phyloP scores from a whole-genome alignment of 2,113 vertebrate genomes.

The Procavia capensis region DNA sequence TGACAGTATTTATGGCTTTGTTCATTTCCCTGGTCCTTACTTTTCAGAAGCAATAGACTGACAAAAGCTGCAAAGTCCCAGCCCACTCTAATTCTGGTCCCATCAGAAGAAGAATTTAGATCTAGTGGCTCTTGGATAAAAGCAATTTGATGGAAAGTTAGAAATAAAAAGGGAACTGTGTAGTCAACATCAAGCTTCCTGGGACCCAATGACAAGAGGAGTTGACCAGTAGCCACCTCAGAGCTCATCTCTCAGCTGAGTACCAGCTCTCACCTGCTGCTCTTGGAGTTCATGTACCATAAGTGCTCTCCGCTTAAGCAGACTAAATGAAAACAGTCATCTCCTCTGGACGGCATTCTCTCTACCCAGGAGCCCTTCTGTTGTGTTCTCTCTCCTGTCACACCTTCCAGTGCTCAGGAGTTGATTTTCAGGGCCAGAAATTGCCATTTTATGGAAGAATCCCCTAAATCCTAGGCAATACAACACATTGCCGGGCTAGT shows the following conservation, averaged over 20 bases:
- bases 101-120: neutral
- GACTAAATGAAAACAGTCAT: conserved; percentile 57
- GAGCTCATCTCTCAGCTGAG: neutral
- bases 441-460: neutral
- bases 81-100: neutral
- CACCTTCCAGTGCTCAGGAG: neutral
- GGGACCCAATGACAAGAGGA: conserved; percentile 50
- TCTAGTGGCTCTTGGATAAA: conserved; percentile 41
- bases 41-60: neutral
- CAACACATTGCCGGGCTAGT: neutral
- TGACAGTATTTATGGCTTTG: neutral
- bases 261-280: neutral
- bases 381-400: neutral
- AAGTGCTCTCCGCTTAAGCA: conserved; percentile 34
- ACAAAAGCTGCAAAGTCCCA: neutral
- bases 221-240: conserved; percentile 32
- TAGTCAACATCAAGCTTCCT: conserved; percentile 40
- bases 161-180: conserved; percentile 18
- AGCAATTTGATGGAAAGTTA: conserved; percentile 65
- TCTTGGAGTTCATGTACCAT: conserved; percentile 12
- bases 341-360: conserved; percentile 45
- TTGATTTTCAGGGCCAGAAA: neutral
- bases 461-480: neutral
- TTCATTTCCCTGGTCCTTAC: neutral
- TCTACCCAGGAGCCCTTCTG: neutral